Conservation (phyloP, 2,888 invertebrate species). For the Sphaerophoria taeniata region DNA sequence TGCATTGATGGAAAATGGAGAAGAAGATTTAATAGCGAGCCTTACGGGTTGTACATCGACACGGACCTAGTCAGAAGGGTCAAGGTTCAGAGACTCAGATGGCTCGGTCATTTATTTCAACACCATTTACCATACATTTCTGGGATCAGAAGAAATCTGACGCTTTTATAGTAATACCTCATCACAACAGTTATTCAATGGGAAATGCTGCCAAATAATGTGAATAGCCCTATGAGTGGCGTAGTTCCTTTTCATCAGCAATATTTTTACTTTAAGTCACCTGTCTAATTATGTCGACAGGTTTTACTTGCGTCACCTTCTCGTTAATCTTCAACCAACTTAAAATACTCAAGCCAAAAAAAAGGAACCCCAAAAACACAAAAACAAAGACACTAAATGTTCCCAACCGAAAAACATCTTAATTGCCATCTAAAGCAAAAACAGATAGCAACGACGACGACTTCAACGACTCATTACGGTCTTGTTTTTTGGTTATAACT, state of each 20-base stretch:
- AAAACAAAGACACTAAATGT: constrained; percentile 16
- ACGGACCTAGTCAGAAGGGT: no score
- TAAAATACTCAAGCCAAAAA: constrained; percentile 36
- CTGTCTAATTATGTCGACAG: constrained; percentile 61
- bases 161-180: no score
- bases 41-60: no score
- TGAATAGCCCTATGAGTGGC: constrained; percentile 17
- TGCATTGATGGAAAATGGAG: no score
- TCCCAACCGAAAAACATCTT: constrained; percentile 60
- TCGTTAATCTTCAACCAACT: constrained; percentile 25
- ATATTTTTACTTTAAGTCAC: constrained; percentile 45
- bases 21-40: no score
- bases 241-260: constrained; percentile 18
- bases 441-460: constrained; percentile 33
- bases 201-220: no score
- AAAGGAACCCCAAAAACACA: constrained; percentile 9
- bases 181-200: no score
- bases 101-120: no score
- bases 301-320: constrained; percentile 2
- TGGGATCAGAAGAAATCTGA: no score
- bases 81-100: no score
- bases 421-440: constrained; percentile 54
- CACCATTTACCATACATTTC: no score
- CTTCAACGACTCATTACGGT: constrained; percentile 68
- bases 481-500: constrained; percentile 44